Evolutionary conservation across 2,888 invertebrate genomes (phyloP), one percentile per base, ranked within the genome.

Genomic region (Conus canariensis): DNA sequence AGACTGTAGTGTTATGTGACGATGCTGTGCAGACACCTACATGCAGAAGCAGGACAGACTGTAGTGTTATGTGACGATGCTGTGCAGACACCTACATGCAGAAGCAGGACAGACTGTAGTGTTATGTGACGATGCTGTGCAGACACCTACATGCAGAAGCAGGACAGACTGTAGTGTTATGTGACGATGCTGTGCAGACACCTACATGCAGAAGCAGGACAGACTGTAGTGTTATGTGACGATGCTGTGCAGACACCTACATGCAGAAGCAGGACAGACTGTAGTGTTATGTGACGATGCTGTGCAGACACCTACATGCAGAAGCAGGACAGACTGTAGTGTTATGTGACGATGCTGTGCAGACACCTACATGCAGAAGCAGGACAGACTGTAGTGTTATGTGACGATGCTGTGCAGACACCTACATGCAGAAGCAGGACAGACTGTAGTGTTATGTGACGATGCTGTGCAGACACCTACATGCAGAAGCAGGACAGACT

Each of bases 81-180:
- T 96, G 45, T 45, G 87, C 95, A 98, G 98, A 99, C 97, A 99
- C 98, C 91, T 99, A 99, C 97, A 99, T 99, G 97, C 99, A 99
- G 97, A 99, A 99, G 96, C 98, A 98, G 6, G n/a, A 45, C 45
- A 45, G 45, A 45, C 45, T 45, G 45, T 45, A 45, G 45, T 45
- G 45, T 45, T 1, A 45, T 64, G 64, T 64, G 64, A 64, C 64
- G 10, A n/a, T 70, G 70, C 19, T 96, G 45, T 45, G 87, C 95
- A 98, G 98, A 99, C 97, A 99, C 98, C 91, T 99, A 99, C 97
- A 99, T 99, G 97, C 99, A 99, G 97, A 99, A 99, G 96, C 98
- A 98, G 6, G n/a, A 45, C 45, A 45, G 45, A 45, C 45, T 45
- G 45, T 45, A 45, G 45, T 45, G 45, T 45, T 1, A 45, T 64